Percentiles rank a stretch among this genome's conserved stretches.
These are phyloP conservation scores for Manis crassicaudata DNA, from an alignment of 2,797 vertebrate genomes.

Conservation along the genomic window DNA sequence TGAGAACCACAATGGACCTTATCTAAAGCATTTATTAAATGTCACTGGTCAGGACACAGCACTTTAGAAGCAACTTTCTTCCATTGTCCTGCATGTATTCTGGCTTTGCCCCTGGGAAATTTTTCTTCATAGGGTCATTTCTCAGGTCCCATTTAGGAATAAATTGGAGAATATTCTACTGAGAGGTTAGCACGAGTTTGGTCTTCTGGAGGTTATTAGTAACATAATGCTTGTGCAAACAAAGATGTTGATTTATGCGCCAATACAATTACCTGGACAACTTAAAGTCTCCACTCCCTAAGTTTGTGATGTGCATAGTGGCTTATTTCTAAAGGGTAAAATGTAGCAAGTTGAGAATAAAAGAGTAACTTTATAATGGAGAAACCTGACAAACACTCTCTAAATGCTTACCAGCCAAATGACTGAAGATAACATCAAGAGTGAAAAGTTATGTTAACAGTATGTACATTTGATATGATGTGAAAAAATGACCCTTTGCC, in stretches of 20 bases:
- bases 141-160: background rate
- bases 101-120: background rate
- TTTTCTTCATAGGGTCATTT: background rate
- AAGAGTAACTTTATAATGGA: background rate
- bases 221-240: background rate
- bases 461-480: background rate
- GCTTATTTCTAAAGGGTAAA: background rate
- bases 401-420: background rate
- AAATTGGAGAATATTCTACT: background rate
- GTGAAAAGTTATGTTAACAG: background rate
- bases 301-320: background rate
- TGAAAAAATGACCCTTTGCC: background rate
- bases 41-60: background rate
- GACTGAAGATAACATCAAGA: background rate
- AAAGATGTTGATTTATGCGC: background rate
- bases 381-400: background rate
- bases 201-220: background rate
- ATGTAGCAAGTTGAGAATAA: background rate
- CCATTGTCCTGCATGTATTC: background rate
- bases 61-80: background rate
- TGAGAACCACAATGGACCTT: background rate
- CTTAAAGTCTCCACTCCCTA: background rate
- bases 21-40: background rate
- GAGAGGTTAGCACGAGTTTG: background rate
- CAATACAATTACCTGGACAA: background rate